A percentile compares a stretch with the other conserved stretches of the same genome.
phyloP scores from a whole-genome alignment of 2,888 invertebrate genomes.

The Heliconius aoede region DNA sequence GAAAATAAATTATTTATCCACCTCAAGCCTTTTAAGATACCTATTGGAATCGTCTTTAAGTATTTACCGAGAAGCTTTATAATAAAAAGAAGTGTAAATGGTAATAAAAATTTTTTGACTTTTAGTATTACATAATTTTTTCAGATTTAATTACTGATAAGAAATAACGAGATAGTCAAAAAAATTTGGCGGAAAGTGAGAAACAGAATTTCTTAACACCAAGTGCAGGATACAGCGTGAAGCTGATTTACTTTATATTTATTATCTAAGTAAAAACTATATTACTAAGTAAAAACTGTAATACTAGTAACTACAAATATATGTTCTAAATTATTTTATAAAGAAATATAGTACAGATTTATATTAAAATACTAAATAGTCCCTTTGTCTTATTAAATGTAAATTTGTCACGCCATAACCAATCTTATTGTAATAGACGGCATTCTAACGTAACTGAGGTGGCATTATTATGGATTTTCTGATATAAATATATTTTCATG shows the following conservation, averaged over 20 bases:
- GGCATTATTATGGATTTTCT: constrained; percentile 29
- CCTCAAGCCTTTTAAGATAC: not conserved
- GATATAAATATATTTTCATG: constrained; percentile 2
- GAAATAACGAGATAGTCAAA: not conserved
- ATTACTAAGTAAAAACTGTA: too few relatives aligned
- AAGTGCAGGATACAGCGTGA: too few relatives aligned
- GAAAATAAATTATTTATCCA: constrained; percentile 1
- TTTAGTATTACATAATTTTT: not conserved
- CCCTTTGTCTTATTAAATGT: constrained; percentile 7
- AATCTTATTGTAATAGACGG: constrained; percentile 22
- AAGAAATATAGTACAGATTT: not conserved
- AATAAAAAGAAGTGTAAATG: not conserved
- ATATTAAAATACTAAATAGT: not conserved
- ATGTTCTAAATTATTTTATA: too few relatives aligned
- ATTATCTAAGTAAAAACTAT: too few relatives aligned
- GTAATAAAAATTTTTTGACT: not conserved
- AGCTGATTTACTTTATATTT: too few relatives aligned
- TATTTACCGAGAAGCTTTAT: not conserved
- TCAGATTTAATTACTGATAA: not conserved
- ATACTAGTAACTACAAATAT: too few relatives aligned
- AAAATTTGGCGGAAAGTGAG: too few relatives aligned
- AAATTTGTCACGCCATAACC: constrained; percentile 17
- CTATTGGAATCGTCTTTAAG: not conserved
- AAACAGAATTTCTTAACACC: too few relatives aligned
- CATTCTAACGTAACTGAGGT: constrained; percentile 23